Percentiles rank a stretch among this genome's conserved stretches.
These are phyloP conservation scores for Sitta europaea DNA, from an alignment of 2,113 vertebrate genomes.

Conservation along the genomic window DNA sequence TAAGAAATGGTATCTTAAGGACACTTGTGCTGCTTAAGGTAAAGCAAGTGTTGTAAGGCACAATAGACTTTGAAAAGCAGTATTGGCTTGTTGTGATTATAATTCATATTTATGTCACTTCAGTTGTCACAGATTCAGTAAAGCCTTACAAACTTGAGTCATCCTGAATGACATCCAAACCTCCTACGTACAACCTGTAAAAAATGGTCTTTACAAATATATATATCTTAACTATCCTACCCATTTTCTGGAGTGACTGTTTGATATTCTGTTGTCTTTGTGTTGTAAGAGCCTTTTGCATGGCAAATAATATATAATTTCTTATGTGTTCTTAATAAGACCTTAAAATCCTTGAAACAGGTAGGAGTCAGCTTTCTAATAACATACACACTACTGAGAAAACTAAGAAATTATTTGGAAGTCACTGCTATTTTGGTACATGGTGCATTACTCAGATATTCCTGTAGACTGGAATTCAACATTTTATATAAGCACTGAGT, in stretches of 20 bases:
- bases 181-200: conserved; percentile 14
- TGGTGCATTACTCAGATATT: background rate
- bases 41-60: background rate
- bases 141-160: conserved; percentile 40
- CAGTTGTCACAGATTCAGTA: conserved; percentile 6
- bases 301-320: background rate
- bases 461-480: background rate
- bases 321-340: background rate
- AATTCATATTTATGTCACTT: conserved; percentile 44
- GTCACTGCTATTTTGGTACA: background rate
- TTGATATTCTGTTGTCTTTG: background rate
- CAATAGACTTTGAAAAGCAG: background rate
- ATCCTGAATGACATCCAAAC: conserved; percentile 21
- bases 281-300: background rate
- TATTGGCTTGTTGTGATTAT: background rate
- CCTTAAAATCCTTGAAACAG: background rate
- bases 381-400: background rate
- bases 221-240: background rate
- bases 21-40: background rate
- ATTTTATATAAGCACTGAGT: background rate
- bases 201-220: background rate
- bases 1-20: background rate
- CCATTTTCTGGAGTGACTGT: background rate
- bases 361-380: background rate
- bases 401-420: background rate